Percentiles rank a stretch among this genome's conserved stretches.
These are phyloP conservation scores for Neoarius graeffei DNA, from an alignment of 2,113 vertebrate species.

Conservation along the genomic window DNA sequence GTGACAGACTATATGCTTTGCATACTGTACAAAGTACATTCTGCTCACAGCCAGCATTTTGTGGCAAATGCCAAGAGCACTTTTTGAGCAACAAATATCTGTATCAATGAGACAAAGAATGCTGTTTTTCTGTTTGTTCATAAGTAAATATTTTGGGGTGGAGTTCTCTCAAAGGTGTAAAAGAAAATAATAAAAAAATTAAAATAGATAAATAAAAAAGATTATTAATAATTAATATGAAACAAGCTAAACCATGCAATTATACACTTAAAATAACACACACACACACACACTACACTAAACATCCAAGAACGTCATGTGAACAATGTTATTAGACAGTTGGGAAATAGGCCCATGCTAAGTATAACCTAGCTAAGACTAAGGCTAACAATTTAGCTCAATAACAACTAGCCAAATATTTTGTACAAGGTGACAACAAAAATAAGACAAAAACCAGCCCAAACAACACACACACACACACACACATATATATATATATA, in stretches of 20 bases:
- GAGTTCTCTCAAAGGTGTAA: not conserved
- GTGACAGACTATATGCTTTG: conserved; percentile 27
- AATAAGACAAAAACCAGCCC: not conserved
- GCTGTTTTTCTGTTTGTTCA: not conserved
- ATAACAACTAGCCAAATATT: not conserved
- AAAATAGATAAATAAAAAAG: not conserved
- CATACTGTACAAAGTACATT: conserved; percentile 43
- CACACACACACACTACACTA: not conserved
- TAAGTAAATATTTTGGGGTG: not conserved
- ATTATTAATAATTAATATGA: not conserved
- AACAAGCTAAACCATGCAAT: too few species aligned
- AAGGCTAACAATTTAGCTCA: not conserved
- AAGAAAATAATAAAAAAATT: not conserved
- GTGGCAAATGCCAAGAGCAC: not conserved
- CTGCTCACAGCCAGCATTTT: not conserved
- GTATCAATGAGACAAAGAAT: not conserved
- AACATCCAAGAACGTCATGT: not conserved
- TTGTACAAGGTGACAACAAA: too few species aligned
- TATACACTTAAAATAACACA: not conserved
- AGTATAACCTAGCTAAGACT: not conserved
- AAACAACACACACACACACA: not conserved
- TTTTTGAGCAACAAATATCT: not conserved
- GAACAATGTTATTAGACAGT: not conserved
- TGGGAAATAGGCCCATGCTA: not conserved
- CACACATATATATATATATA: too few species aligned